Evolutionary conservation across 1,140 invertebrate genomes (phyloP).

Genomic region (Reticulitermes speratus): DNA sequence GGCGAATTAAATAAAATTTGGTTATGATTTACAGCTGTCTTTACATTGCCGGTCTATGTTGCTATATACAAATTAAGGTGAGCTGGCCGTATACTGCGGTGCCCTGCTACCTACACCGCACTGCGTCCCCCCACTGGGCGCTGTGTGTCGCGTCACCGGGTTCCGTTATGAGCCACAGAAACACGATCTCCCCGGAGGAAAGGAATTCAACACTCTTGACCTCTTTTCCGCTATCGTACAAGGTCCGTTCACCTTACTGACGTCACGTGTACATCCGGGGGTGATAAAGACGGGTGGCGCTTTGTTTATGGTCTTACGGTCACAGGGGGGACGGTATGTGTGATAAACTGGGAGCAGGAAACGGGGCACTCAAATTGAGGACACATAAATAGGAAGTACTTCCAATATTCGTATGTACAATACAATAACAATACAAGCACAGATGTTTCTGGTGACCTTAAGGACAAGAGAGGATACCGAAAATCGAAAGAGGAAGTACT

Average conservation of each 20-base stretch:
- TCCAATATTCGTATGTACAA: too few species aligned
- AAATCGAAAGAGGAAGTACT: too few species aligned
- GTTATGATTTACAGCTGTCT: too few species aligned
- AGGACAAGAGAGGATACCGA: too few species aligned
- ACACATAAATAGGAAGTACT: too few species aligned
- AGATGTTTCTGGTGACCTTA: too few species aligned
- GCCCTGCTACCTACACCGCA: not conserved
- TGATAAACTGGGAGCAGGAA: not conserved
- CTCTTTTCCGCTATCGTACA: not conserved
- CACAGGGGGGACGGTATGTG: not conserved
- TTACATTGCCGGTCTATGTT: too few species aligned
- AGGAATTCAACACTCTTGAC: constrained; percentile 7
- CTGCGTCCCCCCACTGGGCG: not conserved
- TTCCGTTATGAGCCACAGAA: not conserved
- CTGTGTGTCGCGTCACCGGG: not conserved
- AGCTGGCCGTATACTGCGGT: not conserved
- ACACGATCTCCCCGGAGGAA: not conserved
- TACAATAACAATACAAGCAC: too few species aligned
- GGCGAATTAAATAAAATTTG: too few species aligned
- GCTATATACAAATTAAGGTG: too few species aligned
- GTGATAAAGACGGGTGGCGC: not conserved
- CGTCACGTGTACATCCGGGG: not conserved
- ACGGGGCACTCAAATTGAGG: too few species aligned
- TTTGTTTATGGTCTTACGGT: not conserved
- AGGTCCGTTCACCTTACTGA: not conserved